phyloP scores from a whole-genome alignment of 2,113 vertebrate species.

The Candoia aspera region DNA sequence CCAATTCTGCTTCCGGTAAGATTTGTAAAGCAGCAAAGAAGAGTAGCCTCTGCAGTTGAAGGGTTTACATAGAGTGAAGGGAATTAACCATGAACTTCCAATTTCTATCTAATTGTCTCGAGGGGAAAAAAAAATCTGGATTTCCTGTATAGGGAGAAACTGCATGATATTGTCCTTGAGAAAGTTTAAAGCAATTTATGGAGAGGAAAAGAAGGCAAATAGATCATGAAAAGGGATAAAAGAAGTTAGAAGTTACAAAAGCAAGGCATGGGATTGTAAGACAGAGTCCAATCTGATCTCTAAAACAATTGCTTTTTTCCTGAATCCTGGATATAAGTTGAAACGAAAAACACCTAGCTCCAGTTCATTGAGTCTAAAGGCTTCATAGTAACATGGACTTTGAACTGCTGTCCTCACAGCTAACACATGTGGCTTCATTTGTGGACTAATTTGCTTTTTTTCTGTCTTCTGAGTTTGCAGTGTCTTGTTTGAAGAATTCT shows the following conservation, averaged over 20 bases:
- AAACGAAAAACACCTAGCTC: neutral
- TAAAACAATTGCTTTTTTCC: neutral
- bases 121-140: neutral
- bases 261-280: neutral
- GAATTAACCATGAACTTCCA: too few species aligned
- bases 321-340: neutral
- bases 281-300: neutral
- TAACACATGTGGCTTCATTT: neutral
- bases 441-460: neutral
- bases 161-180: neutral
- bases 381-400: neutral
- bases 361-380: neutral
- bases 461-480: neutral
- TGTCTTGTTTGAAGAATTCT: neutral
- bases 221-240: neutral
- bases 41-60: neutral
- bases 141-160: neutral
- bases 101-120: neutral
- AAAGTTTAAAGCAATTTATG: neutral
- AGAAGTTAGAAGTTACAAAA: neutral
- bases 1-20: too few species aligned
- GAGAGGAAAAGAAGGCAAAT: neutral
- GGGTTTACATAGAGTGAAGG: neutral
- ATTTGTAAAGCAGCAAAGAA: neutral
- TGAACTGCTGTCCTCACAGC: neutral